A percentile compares a stretch with the other conserved stretches of the same genome.
Conservation (phyloP, 2,113 vertebrate genomes). For the Epinephelus cyanopodus region DNA sequence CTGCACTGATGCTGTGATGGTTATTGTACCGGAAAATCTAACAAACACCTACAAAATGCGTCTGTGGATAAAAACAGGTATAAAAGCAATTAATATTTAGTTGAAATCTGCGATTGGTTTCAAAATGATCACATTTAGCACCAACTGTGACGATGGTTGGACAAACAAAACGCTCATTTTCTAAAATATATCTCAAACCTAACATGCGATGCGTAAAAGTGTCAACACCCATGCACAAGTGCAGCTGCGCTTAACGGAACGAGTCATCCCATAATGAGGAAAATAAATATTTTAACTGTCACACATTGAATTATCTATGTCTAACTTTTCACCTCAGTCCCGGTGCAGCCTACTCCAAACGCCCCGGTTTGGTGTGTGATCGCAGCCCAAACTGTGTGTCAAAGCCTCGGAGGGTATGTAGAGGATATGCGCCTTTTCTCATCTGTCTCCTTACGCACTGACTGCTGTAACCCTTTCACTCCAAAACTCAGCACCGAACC, state of each 20-base stretch:
- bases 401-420: conserved; percentile 53
- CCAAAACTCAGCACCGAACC: conserved; percentile 66
- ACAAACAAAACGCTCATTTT: neutral
- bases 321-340: conserved; percentile 66
- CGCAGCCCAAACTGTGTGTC: conserved; percentile 63
- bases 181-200: neutral
- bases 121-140: neutral
- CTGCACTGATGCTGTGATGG: neutral
- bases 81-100: too few species aligned
- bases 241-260: conserved; percentile 27
- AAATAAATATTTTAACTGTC: neutral
- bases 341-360: conserved; percentile 50
- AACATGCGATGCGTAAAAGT: conserved; percentile 55
- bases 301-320: conserved; percentile 4
- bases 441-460: conserved; percentile 73
- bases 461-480: conserved; percentile 83
- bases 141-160: neutral
- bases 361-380: conserved; percentile 44
- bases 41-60: neutral
- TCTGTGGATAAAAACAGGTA: neutral
- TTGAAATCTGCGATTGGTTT: neutral
- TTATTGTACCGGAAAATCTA: neutral
- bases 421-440: conserved; percentile 66
- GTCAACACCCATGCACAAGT: conserved; percentile 55
- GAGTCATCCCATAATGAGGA: neutral